Percentiles rank a stretch among this genome's conserved stretches.
Evolutionary conservation across 1,140 invertebrate genomes (phyloP).

Genomic region (Meloidogyne exigua): DNA sequence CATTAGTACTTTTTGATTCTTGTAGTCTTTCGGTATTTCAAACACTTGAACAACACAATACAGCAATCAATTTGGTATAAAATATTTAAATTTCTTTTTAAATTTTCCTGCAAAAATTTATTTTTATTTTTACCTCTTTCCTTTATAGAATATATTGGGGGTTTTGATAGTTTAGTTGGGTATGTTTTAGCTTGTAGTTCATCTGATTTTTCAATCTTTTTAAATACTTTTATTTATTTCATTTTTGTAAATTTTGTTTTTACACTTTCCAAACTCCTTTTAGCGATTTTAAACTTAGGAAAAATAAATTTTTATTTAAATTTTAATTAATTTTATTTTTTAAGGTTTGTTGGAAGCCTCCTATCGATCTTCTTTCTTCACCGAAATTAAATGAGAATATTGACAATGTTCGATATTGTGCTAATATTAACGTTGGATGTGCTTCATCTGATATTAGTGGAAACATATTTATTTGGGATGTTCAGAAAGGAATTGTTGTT

Average conservation of each 20-base stretch:
- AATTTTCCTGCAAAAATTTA: too few species aligned
- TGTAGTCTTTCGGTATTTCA: slow-evolving; percentile 41
- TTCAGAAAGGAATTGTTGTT: slow-evolving; percentile 21
- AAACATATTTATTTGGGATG: slow-evolving; percentile 41
- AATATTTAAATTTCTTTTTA: neutral
- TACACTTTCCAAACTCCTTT: slow-evolving; percentile 12
- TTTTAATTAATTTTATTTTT: neutral
- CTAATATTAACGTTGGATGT: slow-evolving; percentile 17
- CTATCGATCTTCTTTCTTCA: slow-evolving; percentile 7
- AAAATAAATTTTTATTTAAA: neutral
- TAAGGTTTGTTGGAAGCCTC: slow-evolving; percentile 26
- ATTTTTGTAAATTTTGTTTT: too few species aligned
- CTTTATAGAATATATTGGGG: too few species aligned
- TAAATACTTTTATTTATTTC: too few species aligned
- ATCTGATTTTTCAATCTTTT: slow-evolving; percentile 28
- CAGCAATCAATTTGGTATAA: slow-evolving; percentile 47
- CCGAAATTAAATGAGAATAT: slow-evolving; percentile 7
- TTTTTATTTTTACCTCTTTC: too few species aligned
- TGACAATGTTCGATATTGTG: slow-evolving; percentile 9
- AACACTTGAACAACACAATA: slow-evolving; percentile 44
- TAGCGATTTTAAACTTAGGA: neutral
- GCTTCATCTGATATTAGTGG: slow-evolving; percentile 44
- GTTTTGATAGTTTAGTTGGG: too few species aligned
- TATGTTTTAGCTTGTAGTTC: too few species aligned
- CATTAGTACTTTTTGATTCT: slow-evolving; percentile 42